A percentile compares a stretch with the other conserved stretches of the same genome.
Evolutionary conservation across 2,888 invertebrate species (phyloP).

Genomic region (Torymus auratus): DNA sequence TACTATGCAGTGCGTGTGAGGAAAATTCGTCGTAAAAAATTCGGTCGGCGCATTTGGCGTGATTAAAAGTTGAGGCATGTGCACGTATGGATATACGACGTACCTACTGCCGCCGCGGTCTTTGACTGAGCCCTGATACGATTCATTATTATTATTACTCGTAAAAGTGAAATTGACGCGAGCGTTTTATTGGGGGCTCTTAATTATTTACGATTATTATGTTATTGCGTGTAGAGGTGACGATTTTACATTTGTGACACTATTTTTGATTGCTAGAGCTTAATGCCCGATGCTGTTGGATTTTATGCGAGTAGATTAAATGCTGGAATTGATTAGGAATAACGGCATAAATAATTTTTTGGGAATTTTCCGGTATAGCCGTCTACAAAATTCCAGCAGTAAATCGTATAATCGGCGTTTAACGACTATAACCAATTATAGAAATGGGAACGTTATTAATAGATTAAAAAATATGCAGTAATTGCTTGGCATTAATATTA

Average conservation of each 20-base stretch:
- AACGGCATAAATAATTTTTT: background rate
- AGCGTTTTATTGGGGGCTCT: constrained; percentile 34
- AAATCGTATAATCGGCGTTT: background rate
- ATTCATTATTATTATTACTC: constrained; percentile 39
- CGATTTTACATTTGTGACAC: constrained; percentile 28
- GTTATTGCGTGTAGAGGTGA: constrained; percentile 42
- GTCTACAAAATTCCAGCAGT: background rate
- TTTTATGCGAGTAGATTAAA: constrained; percentile 12
- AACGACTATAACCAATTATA: background rate
- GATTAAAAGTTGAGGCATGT: constrained; percentile 49
- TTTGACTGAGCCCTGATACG: constrained; percentile 43
- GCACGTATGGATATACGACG: constrained; percentile 60
- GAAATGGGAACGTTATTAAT: background rate
- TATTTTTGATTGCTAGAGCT: constrained; percentile 22
- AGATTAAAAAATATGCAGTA: background rate
- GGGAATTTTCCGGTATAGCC: background rate
- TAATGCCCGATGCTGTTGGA: background rate
- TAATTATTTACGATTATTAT: constrained; percentile 47
- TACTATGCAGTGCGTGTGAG: background rate
- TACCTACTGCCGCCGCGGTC: background rate
- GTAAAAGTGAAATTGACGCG: constrained; percentile 48
- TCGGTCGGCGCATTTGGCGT: background rate
- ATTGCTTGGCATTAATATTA: background rate
- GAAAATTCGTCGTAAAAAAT: constrained; percentile 10
- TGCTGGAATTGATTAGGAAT: background rate